Evolutionary conservation across 2,113 vertebrate species (phyloP), one percentile per base, ranked within the genome.

Genomic region (Anser brachyrhynchus): DNA sequence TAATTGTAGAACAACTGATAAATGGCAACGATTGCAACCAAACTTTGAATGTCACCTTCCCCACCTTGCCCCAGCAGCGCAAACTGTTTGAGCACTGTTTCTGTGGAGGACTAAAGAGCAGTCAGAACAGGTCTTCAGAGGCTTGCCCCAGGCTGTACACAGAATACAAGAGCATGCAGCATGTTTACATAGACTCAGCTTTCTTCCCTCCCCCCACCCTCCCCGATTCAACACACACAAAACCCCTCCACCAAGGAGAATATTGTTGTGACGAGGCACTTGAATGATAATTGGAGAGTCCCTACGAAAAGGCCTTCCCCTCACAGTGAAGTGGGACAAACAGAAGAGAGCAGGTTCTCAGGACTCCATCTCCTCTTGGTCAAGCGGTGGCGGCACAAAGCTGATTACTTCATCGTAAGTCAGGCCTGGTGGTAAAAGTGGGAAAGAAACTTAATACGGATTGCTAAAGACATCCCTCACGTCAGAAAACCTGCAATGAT

Each of bases 341-440:
- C 87, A 92, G 84, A n/a, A 97, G 87, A 92, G 93, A 94, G 86
- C 87, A 54, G 92, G 58, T 75, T 80, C 97, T 99, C 99, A 99
- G 67, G 99, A 99, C 91, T 99, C 99, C 99, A 99, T 99, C 96
- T 99, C 99, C 54, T 99, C 99, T 95, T 98, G 98, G 74, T 99
- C 99, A 10, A 99, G 99, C 7, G 98, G 98, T 1, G 98, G 99
- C 1, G 99, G 98, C 97, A 98, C 98, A 65, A 99, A 99, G 98
- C 99, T 99, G 94, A 99, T 29, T 9, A 99, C 98, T 97, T 99
- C 99, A 37, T 99, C 99, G 0, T 99, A 99, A 72, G 99, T 99
- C 97, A 99, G 98, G 90, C 98, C 99, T 99, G 87, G 69, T 49
- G 73, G 49, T 59, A 37, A 89, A 91, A 87, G 37, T 6, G 43